These are phyloP conservation scores for Nothobranchius kuhntae DNA, from an alignment of 2,113 vertebrate species.

Conservation along the genomic window DNA sequence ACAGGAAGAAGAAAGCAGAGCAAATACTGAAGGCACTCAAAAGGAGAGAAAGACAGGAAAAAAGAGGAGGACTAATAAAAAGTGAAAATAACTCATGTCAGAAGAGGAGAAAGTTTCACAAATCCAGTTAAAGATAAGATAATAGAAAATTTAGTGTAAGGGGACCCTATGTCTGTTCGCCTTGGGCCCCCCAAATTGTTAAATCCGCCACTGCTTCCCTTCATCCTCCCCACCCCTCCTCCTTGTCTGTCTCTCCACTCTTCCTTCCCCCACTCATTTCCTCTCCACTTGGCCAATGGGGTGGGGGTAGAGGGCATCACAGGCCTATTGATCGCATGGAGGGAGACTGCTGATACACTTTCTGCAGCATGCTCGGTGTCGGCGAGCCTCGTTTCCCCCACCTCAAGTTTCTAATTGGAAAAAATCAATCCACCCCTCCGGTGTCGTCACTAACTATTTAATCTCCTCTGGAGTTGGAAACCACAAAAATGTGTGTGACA, in stretches of 20 bases:
- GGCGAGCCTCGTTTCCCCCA: conserved; percentile 53
- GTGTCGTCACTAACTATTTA: conserved; percentile 18
- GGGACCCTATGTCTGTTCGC: too few relatives aligned
- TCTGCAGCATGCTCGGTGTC: conserved; percentile 35
- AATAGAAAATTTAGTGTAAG: too few relatives aligned
- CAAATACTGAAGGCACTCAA: too few relatives aligned
- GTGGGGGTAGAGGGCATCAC: conserved; percentile 25
- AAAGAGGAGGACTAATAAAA: too few relatives aligned
- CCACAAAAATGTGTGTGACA: neutral
- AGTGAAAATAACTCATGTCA: too few relatives aligned
- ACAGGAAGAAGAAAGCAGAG: too few relatives aligned
- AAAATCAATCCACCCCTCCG: conserved; percentile 36
- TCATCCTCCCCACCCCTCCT: conserved; percentile 43
- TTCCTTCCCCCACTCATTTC: conserved; percentile 49
- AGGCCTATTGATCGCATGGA: conserved; percentile 52
- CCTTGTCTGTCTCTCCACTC: conserved; percentile 15
- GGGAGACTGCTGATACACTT: conserved; percentile 62
- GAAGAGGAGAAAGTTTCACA: too few relatives aligned
- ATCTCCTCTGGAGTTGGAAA: conserved; percentile 8
- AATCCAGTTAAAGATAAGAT: too few relatives aligned
- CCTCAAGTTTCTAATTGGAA: conserved; percentile 36
- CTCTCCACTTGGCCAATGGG: conserved; percentile 30
- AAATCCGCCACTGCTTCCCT: conserved; percentile 5
- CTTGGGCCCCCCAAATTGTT: too few relatives aligned
- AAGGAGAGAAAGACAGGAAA: too few relatives aligned